These are phyloP conservation scores for Nematopogon swammerdamellus DNA, from an alignment of 2,888 invertebrate species.

Conservation along the genomic window DNA sequence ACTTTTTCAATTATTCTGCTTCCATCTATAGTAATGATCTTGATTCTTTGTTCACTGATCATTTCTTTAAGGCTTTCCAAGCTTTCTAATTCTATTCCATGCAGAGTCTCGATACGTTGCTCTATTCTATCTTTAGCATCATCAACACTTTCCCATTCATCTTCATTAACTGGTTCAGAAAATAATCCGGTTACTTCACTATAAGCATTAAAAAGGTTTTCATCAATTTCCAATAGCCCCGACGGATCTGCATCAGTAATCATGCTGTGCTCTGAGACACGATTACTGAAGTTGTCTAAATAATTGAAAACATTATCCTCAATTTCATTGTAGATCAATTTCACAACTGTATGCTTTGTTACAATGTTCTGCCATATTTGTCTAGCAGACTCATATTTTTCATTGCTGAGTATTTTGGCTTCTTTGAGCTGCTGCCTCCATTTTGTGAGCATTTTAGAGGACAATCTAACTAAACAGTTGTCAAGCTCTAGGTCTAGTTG, in stretches of 20 bases:
- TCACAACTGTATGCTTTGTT: conserved; percentile 24
- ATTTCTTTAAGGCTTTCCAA: conserved; percentile 31
- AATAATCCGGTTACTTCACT: conserved; percentile 34
- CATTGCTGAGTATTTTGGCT: conserved; percentile 24
- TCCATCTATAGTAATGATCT: conserved; percentile 35
- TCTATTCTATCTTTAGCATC: conserved; percentile 42
- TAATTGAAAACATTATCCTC: conserved; percentile 17
- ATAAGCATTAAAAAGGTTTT: conserved; percentile 27
- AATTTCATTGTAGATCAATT: conserved; percentile 31
- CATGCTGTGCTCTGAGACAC: too few relatives aligned
- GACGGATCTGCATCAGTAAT: conserved; percentile 3
- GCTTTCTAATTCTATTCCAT: conserved; percentile 39
- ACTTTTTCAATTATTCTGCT: conserved; percentile 29
- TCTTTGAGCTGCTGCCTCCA: conserved; percentile 39
- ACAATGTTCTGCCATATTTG: conserved; percentile 27
- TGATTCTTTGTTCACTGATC: conserved; percentile 38
- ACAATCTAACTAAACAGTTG: conserved; percentile 24
- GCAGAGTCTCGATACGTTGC: conserved; percentile 35
- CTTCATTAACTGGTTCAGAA: conserved; percentile 45
- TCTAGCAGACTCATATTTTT: conserved; percentile 20
- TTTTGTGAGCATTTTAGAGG: conserved; percentile 24
- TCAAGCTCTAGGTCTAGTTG: conserved; percentile 38
- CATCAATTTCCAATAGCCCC: conserved; percentile 34
- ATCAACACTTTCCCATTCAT: conserved; percentile 45
- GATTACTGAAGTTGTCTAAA: too few relatives aligned